Conservation (phyloP, 2,113 vertebrate genomes). For the Pelodiscus sinensis region DNA sequence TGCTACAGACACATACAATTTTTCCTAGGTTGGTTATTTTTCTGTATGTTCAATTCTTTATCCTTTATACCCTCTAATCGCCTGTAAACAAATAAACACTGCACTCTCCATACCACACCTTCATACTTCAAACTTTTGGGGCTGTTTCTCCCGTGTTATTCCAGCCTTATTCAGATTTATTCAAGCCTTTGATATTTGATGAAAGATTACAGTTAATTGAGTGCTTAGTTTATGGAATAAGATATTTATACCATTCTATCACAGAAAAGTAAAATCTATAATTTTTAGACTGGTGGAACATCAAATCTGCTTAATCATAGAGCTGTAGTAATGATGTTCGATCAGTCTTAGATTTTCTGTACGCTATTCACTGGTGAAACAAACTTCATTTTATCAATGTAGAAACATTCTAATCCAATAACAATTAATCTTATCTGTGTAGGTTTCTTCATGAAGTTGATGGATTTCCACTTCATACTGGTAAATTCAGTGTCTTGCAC, state of each 20-base stretch:
- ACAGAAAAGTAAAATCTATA: neutral
- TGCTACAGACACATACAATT: neutral
- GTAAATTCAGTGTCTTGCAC: too few relatives aligned
- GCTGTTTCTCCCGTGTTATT: neutral
- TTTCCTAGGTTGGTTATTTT: neutral
- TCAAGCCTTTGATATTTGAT: neutral
- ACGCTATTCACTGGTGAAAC: neutral
- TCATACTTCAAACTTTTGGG: neutral
- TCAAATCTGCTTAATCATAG: neutral
- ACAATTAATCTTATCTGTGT: neutral
- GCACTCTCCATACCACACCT: neutral
- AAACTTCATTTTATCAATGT: neutral
- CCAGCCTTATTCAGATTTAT: neutral
- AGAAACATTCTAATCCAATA: neutral
- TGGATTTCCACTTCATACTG: too few relatives aligned
- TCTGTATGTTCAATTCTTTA: neutral
- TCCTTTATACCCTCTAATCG: neutral
- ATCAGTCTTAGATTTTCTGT: neutral
- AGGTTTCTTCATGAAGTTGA: too few relatives aligned
- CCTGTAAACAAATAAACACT: neutral
- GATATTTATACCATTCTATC: neutral
- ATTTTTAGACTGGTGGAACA: slow-evolving; percentile 2
- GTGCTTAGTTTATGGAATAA: neutral
- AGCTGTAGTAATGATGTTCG: neutral
- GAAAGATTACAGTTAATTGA: neutral